Conservation (phyloP, 2,888 invertebrate species). For the Beris chalybata region DNA sequence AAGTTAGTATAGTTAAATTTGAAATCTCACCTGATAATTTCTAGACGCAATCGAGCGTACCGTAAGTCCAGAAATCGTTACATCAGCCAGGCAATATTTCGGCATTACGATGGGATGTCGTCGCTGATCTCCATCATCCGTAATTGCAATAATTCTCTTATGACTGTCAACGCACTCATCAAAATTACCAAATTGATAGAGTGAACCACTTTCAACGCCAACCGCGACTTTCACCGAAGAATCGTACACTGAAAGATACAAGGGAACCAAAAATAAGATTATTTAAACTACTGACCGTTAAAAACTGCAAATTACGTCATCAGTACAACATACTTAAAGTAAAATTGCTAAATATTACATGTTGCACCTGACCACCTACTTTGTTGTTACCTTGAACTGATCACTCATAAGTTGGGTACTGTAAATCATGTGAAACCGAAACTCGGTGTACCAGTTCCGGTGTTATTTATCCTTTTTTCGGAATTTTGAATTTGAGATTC, state of each 20-base stretch:
- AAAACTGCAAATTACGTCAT: background rate
- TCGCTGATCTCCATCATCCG: conserved; percentile 42
- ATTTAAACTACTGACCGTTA: conserved; percentile 3
- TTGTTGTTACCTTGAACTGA: too few relatives aligned
- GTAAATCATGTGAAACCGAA: too few relatives aligned
- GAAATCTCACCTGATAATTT: conserved; percentile 36
- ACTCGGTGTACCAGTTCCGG: too few relatives aligned
- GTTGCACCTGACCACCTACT: too few relatives aligned
- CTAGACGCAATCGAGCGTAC: conserved; percentile 35
- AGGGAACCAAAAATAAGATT: background rate
- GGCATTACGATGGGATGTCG: conserved; percentile 40
- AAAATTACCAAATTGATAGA: conserved; percentile 73
- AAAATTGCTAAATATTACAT: background rate
- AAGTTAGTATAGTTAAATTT: conserved; percentile 4
- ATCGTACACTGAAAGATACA: conserved; percentile 66
- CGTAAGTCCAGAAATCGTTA: conserved; percentile 51
- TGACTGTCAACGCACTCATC: conserved; percentile 65
- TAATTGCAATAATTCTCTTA: conserved; percentile 48
- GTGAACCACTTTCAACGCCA: conserved; percentile 68
- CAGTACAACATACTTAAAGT: background rate
- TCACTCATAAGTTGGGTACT: too few relatives aligned
- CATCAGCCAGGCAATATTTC: conserved; percentile 69
- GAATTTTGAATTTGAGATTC: too few relatives aligned
- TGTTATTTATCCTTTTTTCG: too few relatives aligned
- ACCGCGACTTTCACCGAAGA: conserved; percentile 70